These are phyloP conservation scores for Amphipyra tragopoginis DNA, from an alignment of 2,888 invertebrate species.

Conservation along the genomic window DNA sequence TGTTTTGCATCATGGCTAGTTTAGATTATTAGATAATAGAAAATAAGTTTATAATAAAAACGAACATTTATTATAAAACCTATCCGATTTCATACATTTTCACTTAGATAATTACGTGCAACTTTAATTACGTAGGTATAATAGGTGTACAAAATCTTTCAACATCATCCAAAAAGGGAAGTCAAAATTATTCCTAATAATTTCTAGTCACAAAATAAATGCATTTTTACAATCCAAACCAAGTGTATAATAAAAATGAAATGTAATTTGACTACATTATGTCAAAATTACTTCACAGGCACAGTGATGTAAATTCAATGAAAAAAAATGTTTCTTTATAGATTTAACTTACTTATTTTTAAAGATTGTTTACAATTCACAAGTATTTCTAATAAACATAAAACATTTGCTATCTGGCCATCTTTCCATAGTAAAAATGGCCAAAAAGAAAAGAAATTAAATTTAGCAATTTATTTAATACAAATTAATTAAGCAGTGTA, in stretches of 20 bases:
- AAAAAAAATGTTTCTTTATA: not conserved
- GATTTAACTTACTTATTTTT: no score
- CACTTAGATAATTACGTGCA: constrained; percentile 50
- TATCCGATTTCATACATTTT: constrained; percentile 55
- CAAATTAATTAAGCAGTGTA: no score
- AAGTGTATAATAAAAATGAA: constrained; percentile 12
- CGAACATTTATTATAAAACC: constrained; percentile 65
- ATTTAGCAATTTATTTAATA: no score
- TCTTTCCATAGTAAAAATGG: not conserved
- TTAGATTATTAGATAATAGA: not conserved
- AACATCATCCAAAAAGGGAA: constrained; percentile 17
- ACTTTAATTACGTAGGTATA: constrained; percentile 40
- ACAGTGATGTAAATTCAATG: no score
- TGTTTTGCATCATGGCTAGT: not conserved
- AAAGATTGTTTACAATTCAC: no score
- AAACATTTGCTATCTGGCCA: not conserved
- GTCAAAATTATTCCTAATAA: constrained; percentile 15
- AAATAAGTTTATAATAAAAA: constrained; percentile 43
- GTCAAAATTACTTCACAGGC: constrained; percentile 31
- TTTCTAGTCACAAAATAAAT: constrained; percentile 46
- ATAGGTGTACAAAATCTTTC: constrained; percentile 43
- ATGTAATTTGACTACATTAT: not conserved
- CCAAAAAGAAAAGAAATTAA: no score
- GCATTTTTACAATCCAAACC: constrained; percentile 41
- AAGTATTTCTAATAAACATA: no score